Evolutionary conservation across 53 echinoderm and acorn worm genomes (phyloP).

Genomic region (Holothuria leucospilota): DNA sequence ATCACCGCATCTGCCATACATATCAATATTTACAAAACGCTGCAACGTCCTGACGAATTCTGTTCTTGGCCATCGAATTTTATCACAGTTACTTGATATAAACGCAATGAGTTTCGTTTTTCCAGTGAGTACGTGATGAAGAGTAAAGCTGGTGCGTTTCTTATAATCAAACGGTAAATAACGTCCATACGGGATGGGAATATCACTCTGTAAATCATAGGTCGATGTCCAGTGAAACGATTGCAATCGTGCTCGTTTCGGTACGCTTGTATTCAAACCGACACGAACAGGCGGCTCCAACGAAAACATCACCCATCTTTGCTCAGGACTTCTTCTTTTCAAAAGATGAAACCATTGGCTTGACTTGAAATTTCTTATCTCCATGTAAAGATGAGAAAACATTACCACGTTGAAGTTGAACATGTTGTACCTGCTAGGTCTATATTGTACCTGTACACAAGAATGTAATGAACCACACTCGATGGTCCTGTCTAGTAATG

Average conservation of each 20-base stretch:
- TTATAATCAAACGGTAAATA: constrained; percentile 6
- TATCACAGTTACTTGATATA: constrained; percentile 44
- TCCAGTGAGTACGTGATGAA: background rate
- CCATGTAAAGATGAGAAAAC: constrained; percentile 51
- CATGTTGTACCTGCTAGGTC: background rate
- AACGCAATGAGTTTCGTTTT: constrained; percentile 31
- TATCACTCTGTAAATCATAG: constrained; percentile 33
- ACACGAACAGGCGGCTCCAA: constrained; percentile 45
- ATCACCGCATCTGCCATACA: constrained; percentile 32
- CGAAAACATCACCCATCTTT: constrained; percentile 47
- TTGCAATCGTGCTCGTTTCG: background rate
- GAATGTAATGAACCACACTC: background rate
- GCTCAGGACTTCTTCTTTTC: background rate
- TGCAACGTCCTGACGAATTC: constrained; percentile 22
- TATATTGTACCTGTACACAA: constrained; percentile 19
- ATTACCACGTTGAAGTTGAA: constrained; percentile 23
- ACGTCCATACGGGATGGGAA: constrained; percentile 38
- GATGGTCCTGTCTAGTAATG: background rate
- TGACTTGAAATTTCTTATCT: constrained; percentile 26
- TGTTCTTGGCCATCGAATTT: constrained; percentile 32
- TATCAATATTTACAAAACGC: constrained; percentile 15
- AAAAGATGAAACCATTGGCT: constrained; percentile 20
- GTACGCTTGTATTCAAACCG: constrained; percentile 39
- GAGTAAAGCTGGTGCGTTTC: background rate
- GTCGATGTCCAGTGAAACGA: constrained; percentile 47